Base-by-base conservation (phyloP, 2,888 invertebrate genomes). In the Digitonthophagus gazella region DNA sequence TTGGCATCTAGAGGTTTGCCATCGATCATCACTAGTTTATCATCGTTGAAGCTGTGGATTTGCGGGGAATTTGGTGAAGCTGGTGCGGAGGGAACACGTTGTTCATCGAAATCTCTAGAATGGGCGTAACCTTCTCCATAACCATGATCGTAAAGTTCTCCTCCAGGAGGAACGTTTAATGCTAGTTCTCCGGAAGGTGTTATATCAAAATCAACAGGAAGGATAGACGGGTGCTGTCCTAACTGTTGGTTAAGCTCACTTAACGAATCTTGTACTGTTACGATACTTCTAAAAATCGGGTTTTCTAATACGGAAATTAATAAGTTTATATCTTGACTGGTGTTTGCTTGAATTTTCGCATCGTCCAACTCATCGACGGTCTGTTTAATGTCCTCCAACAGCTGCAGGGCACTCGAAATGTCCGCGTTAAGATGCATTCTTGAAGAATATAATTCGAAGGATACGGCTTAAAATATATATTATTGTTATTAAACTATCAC, bases 151-250 rank as follows among this genome's bases (percentile, higher is more conserved):
- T 87, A 88, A 70, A 87, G 78, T 63, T 87, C 86, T 64, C 86
- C 85, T 55, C 85, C 84, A 18, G 87, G 85, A 65, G 89, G 88
- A 2, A 89, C 85, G 79, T 88, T 90, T 19, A 91, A 81, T 54
- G 91, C 86, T 69, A 92, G 82, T 76, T 91, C 90, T 2, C 85
- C 85, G 74, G 93, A 90, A 61, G 92, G 89, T 75, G 91, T 93
- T 68, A 98, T 95, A 80, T 97, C 96, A 83, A 97, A 97, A 82
- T 97, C 96, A 65, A 93, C 93, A 58, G 96, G 95, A 72, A 96
- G 85, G 80, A 96, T 95, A 15, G 96, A 96, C 11, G 96, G 96
- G 84, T 96, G 96, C 78, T 95, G 93, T 56, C 90, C 90, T 68
- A 96, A 87, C 83, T 96, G 96, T 20, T 90, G 90, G 73, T 95